Conservation (phyloP, 2,113 vertebrate species). For the Nyctibius bracteatus region DNA sequence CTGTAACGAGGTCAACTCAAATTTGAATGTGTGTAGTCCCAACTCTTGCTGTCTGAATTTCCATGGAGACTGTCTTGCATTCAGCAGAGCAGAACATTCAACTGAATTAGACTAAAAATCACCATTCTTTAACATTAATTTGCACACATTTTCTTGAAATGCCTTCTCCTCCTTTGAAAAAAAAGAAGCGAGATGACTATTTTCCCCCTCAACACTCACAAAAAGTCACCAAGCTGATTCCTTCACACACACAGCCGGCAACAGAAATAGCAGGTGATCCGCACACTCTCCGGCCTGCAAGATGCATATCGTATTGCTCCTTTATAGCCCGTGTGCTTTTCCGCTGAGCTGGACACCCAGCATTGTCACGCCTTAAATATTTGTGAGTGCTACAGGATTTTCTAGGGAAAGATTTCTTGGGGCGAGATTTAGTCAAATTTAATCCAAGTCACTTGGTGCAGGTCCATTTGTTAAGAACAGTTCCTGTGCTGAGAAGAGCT, state of each 20-base stretch:
- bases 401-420: conserved; percentile 48
- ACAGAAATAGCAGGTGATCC: not conserved
- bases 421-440: conserved; percentile 58
- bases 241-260: not conserved
- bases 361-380: conserved; percentile 37
- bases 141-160: not conserved
- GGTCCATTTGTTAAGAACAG: conserved; percentile 38
- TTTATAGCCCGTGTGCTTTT: not conserved
- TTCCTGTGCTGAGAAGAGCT: conserved; percentile 27
- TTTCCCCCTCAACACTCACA: not conserved
- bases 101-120: not conserved
- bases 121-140: conserved; percentile 16
- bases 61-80: not conserved
- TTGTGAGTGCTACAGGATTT: conserved; percentile 56
- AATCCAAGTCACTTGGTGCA: conserved; percentile 37
- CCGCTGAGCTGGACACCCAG: conserved; percentile 11
- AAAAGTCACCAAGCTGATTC: not conserved
- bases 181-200: not conserved
- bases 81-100: not conserved
- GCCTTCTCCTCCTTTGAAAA: not conserved
- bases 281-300: not conserved
- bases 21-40: not conserved
- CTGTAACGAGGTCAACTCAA: not conserved
- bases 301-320: not conserved
- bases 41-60: not conserved